Conservation (phyloP, 2,888 invertebrate genomes). For the Isotomurus palustris region DNA sequence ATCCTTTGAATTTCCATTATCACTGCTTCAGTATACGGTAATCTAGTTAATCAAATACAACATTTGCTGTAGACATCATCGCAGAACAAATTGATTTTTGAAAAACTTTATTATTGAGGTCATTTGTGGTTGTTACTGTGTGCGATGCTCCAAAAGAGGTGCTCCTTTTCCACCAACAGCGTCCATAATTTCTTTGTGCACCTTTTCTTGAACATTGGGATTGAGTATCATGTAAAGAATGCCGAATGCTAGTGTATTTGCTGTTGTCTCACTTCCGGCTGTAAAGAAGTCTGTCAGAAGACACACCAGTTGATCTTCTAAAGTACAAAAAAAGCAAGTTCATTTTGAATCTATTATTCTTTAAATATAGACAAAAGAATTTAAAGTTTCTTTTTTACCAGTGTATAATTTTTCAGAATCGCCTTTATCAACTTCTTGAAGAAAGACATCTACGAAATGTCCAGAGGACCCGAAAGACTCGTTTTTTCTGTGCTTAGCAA, state of each 20-base stretch:
- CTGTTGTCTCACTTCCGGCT: conserved; percentile 17
- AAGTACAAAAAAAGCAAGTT: neutral
- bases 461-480: neutral
- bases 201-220: conserved; percentile 57
- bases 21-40: conserved; percentile 19
- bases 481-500: neutral
- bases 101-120: too few species aligned
- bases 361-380: too few species aligned
- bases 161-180: conserved; percentile 44
- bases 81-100: too few species aligned
- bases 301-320: conserved; percentile 13
- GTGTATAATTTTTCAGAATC: conserved; percentile 1
- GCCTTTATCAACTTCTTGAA: conserved; percentile 17
- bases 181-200: conserved; percentile 55
- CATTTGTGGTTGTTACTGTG: too few species aligned
- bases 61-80: too few species aligned
- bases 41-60: too few species aligned
- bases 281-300: conserved; percentile 5
- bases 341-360: too few species aligned
- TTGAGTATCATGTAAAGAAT: conserved; percentile 58
- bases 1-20: conserved; percentile 17
- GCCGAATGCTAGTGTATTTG: conserved; percentile 50
- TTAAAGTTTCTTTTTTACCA: conserved; percentile 7
- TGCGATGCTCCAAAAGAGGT: neutral
- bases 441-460: conserved; percentile 19